These are phyloP conservation scores for Cossypha polioptera DNA, from an alignment of 2,797 vertebrate genomes.

Conservation along the genomic window DNA sequence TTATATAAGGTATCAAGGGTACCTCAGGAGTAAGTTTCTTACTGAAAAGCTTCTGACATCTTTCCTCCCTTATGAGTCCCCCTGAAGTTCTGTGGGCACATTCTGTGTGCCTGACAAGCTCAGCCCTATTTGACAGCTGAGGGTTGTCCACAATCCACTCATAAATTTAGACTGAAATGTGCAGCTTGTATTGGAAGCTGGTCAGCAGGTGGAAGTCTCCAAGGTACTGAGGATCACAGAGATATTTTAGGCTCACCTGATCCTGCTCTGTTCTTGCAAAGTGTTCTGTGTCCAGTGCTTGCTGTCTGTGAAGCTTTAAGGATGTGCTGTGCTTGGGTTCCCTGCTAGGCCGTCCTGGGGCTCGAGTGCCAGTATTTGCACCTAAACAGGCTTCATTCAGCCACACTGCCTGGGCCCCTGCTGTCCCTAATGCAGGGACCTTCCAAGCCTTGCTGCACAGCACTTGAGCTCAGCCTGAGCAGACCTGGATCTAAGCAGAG, in stretches of 20 bases:
- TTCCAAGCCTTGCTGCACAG: neutral
- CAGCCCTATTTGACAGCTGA: neutral
- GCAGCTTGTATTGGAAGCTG: neutral
- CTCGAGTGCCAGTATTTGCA: neutral
- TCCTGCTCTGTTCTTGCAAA: neutral
- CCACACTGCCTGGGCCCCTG: rapidly evolving
- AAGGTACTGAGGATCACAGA: neutral
- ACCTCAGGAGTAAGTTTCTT: neutral
- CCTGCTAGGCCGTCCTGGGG: too few species aligned
- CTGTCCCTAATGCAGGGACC: neutral
- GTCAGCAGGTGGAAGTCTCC: neutral
- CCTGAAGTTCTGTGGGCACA: rapidly evolving
- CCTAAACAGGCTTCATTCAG: rapidly evolving
- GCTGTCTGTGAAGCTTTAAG: neutral
- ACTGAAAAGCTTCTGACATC: neutral
- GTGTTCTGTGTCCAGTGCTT: neutral
- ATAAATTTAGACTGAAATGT: neutral
- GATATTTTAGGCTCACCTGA: neutral
- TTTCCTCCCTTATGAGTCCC: neutral
- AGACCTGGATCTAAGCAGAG: neutral
- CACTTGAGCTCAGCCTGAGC: neutral
- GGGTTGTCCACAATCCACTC: neutral
- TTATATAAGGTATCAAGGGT: neutral
- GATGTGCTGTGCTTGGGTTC: neutral
- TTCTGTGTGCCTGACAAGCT: neutral